These are phyloP conservation scores for Ranitomeya variabilis DNA, from an alignment of 2,113 vertebrate species.

Conservation along the genomic window DNA sequence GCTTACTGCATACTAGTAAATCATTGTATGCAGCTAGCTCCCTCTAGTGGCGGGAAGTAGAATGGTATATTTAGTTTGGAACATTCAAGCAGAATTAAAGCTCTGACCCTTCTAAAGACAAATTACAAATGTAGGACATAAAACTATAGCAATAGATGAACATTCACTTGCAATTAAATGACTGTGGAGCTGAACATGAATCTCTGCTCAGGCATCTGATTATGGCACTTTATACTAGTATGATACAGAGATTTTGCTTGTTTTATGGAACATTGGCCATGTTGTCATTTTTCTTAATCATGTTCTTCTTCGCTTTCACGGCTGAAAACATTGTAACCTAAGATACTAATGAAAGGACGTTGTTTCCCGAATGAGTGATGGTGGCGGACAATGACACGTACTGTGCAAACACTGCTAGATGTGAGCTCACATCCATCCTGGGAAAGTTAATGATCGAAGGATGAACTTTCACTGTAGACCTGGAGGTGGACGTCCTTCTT, in stretches of 20 bases:
- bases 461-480: conserved; percentile 3
- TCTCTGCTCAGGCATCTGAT: background rate
- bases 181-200: background rate
- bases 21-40: no score
- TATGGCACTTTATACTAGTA: conserved; percentile 18
- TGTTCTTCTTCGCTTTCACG: background rate
- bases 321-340: conserved; percentile 2
- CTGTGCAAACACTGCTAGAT: background rate
- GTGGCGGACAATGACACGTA: background rate
- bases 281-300: background rate
- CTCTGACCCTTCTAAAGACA: no score
- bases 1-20: no score
- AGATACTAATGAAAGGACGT: background rate
- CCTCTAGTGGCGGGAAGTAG: no score
- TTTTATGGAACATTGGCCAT: background rate
- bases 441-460: conserved; percentile 36
- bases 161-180: background rate
- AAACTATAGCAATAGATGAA: no score
- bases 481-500: background rate
- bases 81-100: no score
- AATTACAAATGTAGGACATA: no score
- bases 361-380: conserved; percentile 24
- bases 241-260: conserved; percentile 3
- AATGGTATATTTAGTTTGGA: no score
- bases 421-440: conserved; percentile 1